Conservation (phyloP, 1,140 invertebrate genomes). For the Drosophila pachea region DNA sequence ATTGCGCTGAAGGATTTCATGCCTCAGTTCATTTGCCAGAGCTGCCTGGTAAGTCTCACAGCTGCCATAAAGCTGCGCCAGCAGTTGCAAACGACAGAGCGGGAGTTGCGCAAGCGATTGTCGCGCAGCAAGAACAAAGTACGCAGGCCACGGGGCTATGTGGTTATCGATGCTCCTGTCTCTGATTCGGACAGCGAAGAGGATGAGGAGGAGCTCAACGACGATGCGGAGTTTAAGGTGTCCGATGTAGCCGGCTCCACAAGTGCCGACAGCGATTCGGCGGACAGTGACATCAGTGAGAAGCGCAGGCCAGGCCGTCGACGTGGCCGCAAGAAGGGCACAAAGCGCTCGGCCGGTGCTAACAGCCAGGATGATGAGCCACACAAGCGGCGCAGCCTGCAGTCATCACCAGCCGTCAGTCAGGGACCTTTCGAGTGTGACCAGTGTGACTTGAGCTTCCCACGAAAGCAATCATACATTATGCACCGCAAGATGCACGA, state of each 20-base stretch:
- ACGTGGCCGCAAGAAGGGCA: constrained; percentile 46
- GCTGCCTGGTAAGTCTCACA: constrained; percentile 63
- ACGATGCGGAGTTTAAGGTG: constrained; percentile 76
- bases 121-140: constrained; percentile 78
- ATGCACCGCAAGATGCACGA: constrained; percentile 82
- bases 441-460: constrained; percentile 63
- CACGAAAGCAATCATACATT: constrained; percentile 78
- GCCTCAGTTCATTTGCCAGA: constrained; percentile 74
- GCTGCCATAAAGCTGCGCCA: constrained; percentile 71
- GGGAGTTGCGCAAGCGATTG: constrained; percentile 73
- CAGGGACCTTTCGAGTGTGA: constrained; percentile 58
- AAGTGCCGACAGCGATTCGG: constrained; percentile 73
- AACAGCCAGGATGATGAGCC: constrained; percentile 38
- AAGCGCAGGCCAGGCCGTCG: constrained; percentile 48
- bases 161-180: constrained; percentile 78
- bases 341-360: constrained; percentile 29
- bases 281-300: constrained; percentile 57
- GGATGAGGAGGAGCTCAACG: constrained; percentile 68
- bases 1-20: constrained; percentile 76
- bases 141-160: constrained; percentile 74
- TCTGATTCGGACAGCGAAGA: constrained; percentile 69
- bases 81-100: constrained; percentile 76
- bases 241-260: constrained; percentile 72
- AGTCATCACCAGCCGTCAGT: constrained; percentile 6
- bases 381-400: constrained; percentile 35